Percentiles rank a stretch among this genome's conserved stretches.
Evolutionary conservation across 1,140 invertebrate species (phyloP).

Genomic region (Bombus superbus): DNA sequence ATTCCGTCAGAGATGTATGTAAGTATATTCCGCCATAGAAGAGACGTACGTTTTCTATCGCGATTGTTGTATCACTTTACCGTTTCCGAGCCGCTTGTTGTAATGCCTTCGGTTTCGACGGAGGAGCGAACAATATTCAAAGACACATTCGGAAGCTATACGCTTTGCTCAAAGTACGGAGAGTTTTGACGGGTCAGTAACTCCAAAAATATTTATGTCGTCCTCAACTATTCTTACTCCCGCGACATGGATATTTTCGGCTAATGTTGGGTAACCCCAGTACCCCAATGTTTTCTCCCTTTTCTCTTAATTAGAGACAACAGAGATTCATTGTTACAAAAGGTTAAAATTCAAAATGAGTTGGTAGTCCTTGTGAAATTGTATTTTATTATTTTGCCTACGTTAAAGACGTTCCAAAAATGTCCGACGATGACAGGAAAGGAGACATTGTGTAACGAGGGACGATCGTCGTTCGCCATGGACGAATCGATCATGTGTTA

Average conservation of each 20-base stretch:
- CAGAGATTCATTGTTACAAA: conserved; percentile 9
- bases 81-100: background rate
- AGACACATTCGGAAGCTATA: background rate
- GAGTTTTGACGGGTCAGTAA: conserved; percentile 71
- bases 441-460: no score
- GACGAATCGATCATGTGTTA: background rate
- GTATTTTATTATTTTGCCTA: background rate
- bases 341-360: background rate
- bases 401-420: background rate
- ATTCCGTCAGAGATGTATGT: no score
- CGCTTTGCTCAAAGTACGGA: conserved; percentile 53
- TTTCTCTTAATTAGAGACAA: conserved; percentile 50
- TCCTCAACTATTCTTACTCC: conserved; percentile 68
- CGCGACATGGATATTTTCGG: conserved; percentile 68
- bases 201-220: conserved; percentile 69
- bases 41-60: no score
- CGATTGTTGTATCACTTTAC: background rate
- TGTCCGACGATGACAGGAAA: background rate
- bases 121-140: background rate
- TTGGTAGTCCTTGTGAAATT: background rate
- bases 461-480: background rate
- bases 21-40: no score
- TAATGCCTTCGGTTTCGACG: background rate
- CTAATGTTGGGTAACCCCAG: conserved; percentile 66
- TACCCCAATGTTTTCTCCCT: conserved; percentile 43